Conservation (phyloP, 2,113 vertebrate species). For the Urocynchramus pylzowi region DNA sequence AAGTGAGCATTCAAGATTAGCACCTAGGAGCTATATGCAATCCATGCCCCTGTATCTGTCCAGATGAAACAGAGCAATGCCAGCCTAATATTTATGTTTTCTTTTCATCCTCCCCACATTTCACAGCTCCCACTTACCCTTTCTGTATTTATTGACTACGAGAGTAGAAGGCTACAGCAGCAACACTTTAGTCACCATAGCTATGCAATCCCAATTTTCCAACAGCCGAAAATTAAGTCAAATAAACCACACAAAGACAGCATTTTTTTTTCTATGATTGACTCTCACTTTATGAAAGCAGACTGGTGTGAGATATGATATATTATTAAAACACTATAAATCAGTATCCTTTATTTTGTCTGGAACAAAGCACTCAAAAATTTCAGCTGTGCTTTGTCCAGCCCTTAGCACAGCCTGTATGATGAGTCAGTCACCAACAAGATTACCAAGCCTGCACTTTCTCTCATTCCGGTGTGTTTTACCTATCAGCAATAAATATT, state of each 20-base stretch:
- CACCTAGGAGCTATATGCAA: not conserved
- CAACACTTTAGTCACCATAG: not conserved
- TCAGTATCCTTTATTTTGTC: not conserved
- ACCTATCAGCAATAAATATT: not conserved
- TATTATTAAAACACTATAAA: not conserved
- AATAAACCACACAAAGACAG: not conserved
- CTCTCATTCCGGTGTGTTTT: rapidly evolving
- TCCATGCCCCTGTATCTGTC: not conserved
- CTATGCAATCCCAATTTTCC: not conserved
- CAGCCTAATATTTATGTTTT: not conserved
- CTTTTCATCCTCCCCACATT: not conserved
- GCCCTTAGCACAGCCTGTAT: not conserved
- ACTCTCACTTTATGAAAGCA: not conserved
- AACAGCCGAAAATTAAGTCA: not conserved
- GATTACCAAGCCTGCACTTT: not conserved
- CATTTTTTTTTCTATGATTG: not conserved
- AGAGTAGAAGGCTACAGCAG: not conserved
- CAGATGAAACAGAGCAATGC: not conserved
- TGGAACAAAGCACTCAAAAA: not conserved
- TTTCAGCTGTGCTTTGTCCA: not conserved
- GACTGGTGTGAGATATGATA: not conserved
- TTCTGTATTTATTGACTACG: not conserved
- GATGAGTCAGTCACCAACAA: not conserved
- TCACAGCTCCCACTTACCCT: not conserved
- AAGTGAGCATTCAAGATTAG: not conserved